These are phyloP conservation scores for Athalia cordata DNA, from an alignment of 2,888 invertebrate genomes.

Conservation along the genomic window DNA sequence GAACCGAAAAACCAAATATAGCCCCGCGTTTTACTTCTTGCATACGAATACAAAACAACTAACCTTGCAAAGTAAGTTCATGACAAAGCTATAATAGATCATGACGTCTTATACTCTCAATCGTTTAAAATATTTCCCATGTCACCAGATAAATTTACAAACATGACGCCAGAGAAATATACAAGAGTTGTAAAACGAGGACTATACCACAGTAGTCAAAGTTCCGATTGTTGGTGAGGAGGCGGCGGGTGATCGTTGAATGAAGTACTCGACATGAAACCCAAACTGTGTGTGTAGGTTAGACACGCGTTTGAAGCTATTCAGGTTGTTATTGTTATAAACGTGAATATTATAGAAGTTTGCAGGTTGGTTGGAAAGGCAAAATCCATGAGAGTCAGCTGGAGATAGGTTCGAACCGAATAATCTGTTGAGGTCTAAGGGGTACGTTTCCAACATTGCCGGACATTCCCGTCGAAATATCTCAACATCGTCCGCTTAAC, in stretches of 20 bases:
- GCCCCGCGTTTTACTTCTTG: background rate
- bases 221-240: background rate
- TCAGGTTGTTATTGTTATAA: constrained; percentile 16
- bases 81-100: too few species aligned
- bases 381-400: too few species aligned
- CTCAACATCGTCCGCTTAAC: constrained; percentile 44
- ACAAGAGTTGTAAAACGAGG: too few species aligned
- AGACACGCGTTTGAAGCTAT: background rate
- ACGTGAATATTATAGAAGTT: constrained; percentile 31
- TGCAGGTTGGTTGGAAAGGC: background rate
- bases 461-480: constrained; percentile 42
- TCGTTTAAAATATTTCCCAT: too few species aligned
- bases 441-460: constrained; percentile 16
- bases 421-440: background rate
- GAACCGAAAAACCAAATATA: constrained; percentile 1
- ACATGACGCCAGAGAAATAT: too few species aligned
- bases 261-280: background rate
- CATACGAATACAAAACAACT: too few species aligned
- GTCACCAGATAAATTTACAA: too few species aligned
- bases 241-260: constrained; percentile 15
- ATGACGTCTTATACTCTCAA: too few species aligned
- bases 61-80: too few species aligned
- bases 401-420: too few species aligned
- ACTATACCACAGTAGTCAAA: background rate
- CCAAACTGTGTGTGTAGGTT: background rate